These are phyloP conservation scores for Ophion ventricosus DNA, from an alignment of 2,888 invertebrate species.

Conservation along the genomic window DNA sequence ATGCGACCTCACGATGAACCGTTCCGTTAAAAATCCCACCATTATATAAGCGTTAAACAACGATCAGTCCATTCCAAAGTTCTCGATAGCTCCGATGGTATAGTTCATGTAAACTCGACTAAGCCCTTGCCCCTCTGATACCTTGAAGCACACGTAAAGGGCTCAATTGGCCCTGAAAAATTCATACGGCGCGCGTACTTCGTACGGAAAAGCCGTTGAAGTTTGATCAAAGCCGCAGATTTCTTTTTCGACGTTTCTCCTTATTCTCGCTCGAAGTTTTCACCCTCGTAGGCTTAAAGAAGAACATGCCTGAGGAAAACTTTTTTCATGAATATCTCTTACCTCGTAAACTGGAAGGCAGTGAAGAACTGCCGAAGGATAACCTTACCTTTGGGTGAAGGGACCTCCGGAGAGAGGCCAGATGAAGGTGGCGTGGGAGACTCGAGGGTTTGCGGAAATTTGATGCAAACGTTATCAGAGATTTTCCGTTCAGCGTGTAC, in stretches of 20 bases:
- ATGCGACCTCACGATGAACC: not conserved
- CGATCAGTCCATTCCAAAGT: not conserved
- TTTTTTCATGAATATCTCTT: not conserved
- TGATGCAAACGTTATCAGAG: not conserved
- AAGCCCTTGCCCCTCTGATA: not conserved
- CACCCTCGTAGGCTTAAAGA: not conserved
- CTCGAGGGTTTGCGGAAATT: not conserved
- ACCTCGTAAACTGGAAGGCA: not conserved
- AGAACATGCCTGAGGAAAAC: not conserved
- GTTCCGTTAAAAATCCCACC: not conserved
- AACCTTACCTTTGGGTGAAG: not conserved
- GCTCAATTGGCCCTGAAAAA: constrained; percentile 1
- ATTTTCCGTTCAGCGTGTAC: not conserved
- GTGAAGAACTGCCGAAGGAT: not conserved
- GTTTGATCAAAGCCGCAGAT: not conserved
- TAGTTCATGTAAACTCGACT: constrained; percentile 4
- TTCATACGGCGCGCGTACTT: not conserved
- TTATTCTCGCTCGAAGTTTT: not conserved
- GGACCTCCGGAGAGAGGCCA: not conserved
- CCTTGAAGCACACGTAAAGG: not conserved
- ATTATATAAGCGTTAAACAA: not conserved
- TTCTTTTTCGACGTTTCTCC: not conserved
- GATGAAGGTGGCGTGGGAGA: not conserved
- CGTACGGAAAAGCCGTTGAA: not conserved
- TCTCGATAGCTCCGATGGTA: not conserved